Evolutionary conservation across 2,888 invertebrate genomes (phyloP).

Genomic region (Rutpela maculata): DNA sequence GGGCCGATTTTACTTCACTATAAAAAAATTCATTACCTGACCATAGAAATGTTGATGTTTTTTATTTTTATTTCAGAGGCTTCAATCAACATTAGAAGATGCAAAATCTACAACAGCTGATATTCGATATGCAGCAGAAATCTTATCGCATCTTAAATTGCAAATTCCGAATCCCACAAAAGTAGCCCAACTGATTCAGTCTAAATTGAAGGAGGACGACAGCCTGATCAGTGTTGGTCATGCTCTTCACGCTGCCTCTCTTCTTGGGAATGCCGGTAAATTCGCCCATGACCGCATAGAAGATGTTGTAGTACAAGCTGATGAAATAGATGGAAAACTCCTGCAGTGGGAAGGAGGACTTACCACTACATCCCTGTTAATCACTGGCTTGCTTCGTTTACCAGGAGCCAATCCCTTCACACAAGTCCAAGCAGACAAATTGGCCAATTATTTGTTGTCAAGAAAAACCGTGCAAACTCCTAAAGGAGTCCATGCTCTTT

Average conservation of each 20-base stretch:
- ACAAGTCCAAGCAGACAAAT: slow-evolving; percentile 89
- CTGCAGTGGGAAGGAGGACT: slow-evolving; percentile 95
- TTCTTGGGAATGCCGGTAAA: slow-evolving; percentile 80
- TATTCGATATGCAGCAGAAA: slow-evolving; percentile 84
- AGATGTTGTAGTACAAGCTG: slow-evolving; percentile 95
- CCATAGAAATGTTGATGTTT: background rate
- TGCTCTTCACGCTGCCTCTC: slow-evolving; percentile 88
- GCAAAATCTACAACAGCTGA: slow-evolving; percentile 82
- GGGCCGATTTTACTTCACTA: too few species aligned
- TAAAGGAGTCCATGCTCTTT: slow-evolving; percentile 87
- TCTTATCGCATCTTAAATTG: slow-evolving; percentile 82
- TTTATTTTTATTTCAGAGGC: slow-evolving; percentile 46
- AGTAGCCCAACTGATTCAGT: slow-evolving; percentile 83
- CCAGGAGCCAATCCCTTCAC: slow-evolving; percentile 83
- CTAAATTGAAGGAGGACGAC: slow-evolving; percentile 90
- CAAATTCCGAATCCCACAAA: slow-evolving; percentile 80
- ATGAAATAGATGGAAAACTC: slow-evolving; percentile 91
- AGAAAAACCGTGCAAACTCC: slow-evolving; percentile 91
- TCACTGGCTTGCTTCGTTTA: slow-evolving; percentile 75
- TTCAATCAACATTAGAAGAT: slow-evolving; percentile 75
- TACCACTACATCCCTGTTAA: slow-evolving; percentile 82
- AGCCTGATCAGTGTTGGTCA: slow-evolving; percentile 85
- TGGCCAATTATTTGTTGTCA: slow-evolving; percentile 88
- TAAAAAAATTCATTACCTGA: too few species aligned
- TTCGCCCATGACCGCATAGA: slow-evolving; percentile 87